A percentile compares a stretch with the other conserved stretches of the same genome.
Evolutionary conservation across 37 sponge, comb jelly and placozoan genomes (phyloP).

Genomic region (Chondrilla cf. caribensis): DNA sequence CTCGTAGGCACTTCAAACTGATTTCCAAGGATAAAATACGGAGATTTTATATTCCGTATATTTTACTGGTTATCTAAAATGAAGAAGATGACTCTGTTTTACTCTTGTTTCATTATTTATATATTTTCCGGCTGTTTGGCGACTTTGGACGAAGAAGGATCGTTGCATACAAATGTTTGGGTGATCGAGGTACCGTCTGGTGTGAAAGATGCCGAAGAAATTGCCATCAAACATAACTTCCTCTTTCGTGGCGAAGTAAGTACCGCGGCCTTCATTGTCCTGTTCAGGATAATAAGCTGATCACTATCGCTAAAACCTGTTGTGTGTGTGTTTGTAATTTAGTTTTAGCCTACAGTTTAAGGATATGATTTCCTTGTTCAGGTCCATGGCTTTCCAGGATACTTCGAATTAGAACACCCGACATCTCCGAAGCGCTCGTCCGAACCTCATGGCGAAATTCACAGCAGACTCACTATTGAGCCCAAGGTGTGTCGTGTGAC

Average conservation of each 20-base stretch:
- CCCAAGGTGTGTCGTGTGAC: constrained; percentile 26
- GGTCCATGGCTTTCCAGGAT: too few relatives aligned
- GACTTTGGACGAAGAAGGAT: constrained; percentile 22
- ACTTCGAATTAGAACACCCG: constrained; percentile 8
- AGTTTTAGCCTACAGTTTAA: too few relatives aligned
- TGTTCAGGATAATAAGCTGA: too few relatives aligned
- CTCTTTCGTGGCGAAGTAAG: constrained; percentile 60
- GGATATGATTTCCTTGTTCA: too few relatives aligned
- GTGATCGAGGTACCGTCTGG: constrained; percentile 70
- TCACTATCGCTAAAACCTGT: too few relatives aligned
- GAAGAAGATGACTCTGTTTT: too few relatives aligned
- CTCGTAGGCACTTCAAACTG: too few relatives aligned
- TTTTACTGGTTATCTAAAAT: too few relatives aligned
- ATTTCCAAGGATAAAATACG: too few relatives aligned
- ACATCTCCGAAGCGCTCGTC: constrained; percentile 6
- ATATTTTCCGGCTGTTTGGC: neutral
- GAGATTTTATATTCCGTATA: too few relatives aligned
- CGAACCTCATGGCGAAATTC: neutral
- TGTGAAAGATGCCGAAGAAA: constrained; percentile 33
- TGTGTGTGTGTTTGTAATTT: too few relatives aligned
- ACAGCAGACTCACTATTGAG: neutral
- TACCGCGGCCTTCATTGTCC: neutral
- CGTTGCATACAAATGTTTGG: constrained; percentile 71
- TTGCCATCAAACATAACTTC: constrained; percentile 75
- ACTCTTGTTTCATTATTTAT: neutral